Evolutionary conservation across 1,140 invertebrate genomes (phyloP).

Genomic region (Aphaenogaster rudis): DNA sequence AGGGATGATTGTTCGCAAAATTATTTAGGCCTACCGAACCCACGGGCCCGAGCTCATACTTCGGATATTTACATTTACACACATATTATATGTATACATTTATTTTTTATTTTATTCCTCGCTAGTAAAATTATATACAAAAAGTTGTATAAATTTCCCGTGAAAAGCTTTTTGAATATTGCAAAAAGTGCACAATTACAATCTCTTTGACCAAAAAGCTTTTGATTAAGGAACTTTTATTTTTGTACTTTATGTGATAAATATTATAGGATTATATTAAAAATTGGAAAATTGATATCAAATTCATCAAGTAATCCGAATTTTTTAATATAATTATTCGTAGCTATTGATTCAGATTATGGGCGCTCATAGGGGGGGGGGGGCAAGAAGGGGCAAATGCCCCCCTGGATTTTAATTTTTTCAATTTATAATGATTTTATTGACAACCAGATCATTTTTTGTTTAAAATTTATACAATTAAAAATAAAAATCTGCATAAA

Average conservation of each 20-base stretch:
- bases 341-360: neutral
- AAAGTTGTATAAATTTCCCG: neutral
- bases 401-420: too few species aligned
- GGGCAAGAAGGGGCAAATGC: too few species aligned
- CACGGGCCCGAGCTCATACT: neutral
- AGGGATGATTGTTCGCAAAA: neutral
- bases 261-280: neutral
- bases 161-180: neutral
- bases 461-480: too few species aligned
- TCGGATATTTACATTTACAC: neutral
- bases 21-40: neutral
- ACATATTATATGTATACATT: neutral
- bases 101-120: neutral
- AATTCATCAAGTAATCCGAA: neutral
- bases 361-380: too few species aligned
- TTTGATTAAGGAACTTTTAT: neutral
- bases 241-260: neutral
- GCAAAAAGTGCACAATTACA: neutral
- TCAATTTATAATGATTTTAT: too few species aligned
- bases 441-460: too few species aligned
- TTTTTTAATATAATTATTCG: neutral
- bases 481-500: too few species aligned
- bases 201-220: neutral
- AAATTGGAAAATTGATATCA: neutral
- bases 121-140: neutral